A percentile compares a stretch with the other conserved stretches of the same genome.
These are phyloP conservation scores for Urocolius indicus DNA, from an alignment of 2,113 vertebrate species.

Conservation along the genomic window DNA sequence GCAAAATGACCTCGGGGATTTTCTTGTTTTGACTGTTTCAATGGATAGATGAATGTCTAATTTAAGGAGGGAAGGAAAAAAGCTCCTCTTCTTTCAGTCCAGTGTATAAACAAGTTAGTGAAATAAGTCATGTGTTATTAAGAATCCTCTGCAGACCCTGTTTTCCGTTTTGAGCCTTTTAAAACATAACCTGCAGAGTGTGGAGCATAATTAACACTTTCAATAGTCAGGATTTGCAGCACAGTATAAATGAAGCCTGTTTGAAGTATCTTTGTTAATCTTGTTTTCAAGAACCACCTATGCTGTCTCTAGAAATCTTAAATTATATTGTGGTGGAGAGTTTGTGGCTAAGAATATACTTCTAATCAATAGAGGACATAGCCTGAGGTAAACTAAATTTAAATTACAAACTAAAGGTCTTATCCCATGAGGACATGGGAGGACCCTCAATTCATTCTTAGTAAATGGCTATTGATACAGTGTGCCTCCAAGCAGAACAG, in stretches of 20 bases:
- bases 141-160: conserved; percentile 29
- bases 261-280: conserved; percentile 40
- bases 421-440: not conserved
- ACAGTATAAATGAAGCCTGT: not conserved
- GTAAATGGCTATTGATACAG: not conserved
- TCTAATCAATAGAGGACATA: conserved; percentile 32
- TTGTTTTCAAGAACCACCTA: not conserved
- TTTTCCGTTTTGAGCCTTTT: conserved; percentile 55
- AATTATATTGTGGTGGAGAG: not conserved
- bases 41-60: conserved; percentile 42
- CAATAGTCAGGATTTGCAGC: conserved; percentile 10
- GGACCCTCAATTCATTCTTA: not conserved
- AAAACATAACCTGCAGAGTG: conserved; percentile 30
- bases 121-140: conserved; percentile 49
- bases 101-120: conserved; percentile 8
- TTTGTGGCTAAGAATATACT: conserved; percentile 9
- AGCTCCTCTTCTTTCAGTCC: conserved; percentile 21
- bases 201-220: conserved; percentile 23
- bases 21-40: conserved; percentile 65
- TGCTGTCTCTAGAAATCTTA: conserved; percentile 4
- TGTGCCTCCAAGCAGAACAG: not conserved
- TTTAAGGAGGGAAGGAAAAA: not conserved
- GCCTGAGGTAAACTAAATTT: conserved; percentile 39
- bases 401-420: conserved; percentile 23
- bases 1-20: conserved; percentile 20